Percentiles rank a stretch among this genome's conserved stretches.
Evolutionary conservation across 2,113 vertebrate genomes (phyloP).

Genomic region (Bucco capensis): DNA sequence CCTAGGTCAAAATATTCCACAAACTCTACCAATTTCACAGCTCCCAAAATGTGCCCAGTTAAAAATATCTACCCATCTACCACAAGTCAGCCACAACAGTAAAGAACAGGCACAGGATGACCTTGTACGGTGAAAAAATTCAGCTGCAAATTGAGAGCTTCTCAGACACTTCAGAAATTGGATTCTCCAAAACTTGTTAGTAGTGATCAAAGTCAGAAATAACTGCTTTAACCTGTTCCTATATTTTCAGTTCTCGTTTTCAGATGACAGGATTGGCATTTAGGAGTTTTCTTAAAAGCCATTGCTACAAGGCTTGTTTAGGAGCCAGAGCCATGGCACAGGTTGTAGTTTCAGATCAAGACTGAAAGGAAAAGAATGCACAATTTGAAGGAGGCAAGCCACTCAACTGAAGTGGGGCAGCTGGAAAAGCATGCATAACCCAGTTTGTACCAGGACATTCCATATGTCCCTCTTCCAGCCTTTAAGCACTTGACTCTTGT

Average conservation of each 20-base stretch:
- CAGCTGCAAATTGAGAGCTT: neutral
- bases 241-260: neutral
- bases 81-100: neutral
- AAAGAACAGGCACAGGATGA: neutral
- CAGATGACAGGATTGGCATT: neutral
- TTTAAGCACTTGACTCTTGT: neutral
- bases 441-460: neutral
- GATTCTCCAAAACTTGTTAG: neutral
- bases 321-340: neutral
- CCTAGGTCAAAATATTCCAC: neutral
- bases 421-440: neutral
- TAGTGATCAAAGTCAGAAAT: neutral
- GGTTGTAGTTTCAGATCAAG: neutral
- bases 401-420: neutral
- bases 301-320: neutral
- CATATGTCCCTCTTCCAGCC: neutral
- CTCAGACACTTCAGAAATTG: neutral
- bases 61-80: neutral
- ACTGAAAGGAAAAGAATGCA: neutral
- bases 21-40: neutral
- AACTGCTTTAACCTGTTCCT: neutral
- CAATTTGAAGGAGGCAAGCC: neutral
- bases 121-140: neutral
- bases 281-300: neutral
- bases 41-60: neutral